Percentiles rank a stretch among this genome's conserved stretches.
phyloP scores from a whole-genome alignment of 2,888 invertebrate genomes.

The Xanthia icteritia region DNA sequence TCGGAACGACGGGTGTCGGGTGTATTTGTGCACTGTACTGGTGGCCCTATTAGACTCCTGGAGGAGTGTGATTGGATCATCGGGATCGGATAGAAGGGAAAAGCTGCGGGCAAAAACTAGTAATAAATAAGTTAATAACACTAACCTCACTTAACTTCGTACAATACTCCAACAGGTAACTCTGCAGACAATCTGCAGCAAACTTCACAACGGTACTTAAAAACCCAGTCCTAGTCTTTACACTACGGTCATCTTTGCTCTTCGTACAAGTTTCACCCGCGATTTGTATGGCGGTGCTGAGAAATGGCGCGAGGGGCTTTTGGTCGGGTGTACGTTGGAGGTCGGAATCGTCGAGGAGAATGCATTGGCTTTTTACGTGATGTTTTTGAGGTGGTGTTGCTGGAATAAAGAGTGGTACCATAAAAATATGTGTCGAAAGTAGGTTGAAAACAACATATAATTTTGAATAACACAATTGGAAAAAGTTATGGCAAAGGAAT shows the following conservation, averaged over 20 bases:
- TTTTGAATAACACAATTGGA: not conserved
- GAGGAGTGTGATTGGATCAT: too few relatives aligned
- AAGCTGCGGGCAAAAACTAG: not conserved
- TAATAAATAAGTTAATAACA: not conserved
- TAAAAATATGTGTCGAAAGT: not conserved
- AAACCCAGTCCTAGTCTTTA: conserved; percentile 80
- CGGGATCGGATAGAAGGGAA: too few relatives aligned
- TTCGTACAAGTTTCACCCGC: conserved; percentile 44
- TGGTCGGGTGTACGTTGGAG: conserved; percentile 68
- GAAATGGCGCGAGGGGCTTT: conserved; percentile 50
- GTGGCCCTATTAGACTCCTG: too few relatives aligned
- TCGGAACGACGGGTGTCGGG: too few relatives aligned
- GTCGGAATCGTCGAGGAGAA: conserved; percentile 79
- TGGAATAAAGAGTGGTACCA: conserved; percentile 61
- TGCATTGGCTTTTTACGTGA: conserved; percentile 81
- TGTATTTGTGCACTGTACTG: too few relatives aligned
- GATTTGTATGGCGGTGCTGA: conserved; percentile 12
- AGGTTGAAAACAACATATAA: not conserved
- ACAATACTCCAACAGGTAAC: conserved; percentile 87
- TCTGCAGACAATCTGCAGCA: conserved; percentile 85
- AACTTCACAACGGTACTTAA: conserved; percentile 85
- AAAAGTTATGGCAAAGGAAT: too few relatives aligned
- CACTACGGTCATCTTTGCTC: conserved; percentile 73
- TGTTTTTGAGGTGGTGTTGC: conserved; percentile 79
- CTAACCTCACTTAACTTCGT: conserved; percentile 89